Base-by-base conservation (phyloP, 2,797 vertebrate genomes). In the Taenioides sp. region DNA sequence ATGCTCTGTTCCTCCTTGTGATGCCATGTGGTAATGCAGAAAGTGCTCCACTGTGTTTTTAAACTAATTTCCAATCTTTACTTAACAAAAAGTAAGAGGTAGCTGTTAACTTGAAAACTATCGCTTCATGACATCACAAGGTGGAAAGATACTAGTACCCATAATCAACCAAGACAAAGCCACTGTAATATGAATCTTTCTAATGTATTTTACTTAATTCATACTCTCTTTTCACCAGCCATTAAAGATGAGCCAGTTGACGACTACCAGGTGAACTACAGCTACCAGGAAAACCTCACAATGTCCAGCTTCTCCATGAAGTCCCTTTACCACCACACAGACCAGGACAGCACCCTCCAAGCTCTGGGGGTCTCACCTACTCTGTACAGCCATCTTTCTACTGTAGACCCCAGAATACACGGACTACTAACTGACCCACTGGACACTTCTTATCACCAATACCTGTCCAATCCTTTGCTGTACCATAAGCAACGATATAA, bases 161-260 rank as follows among this genome's bases (percentile, higher is more conserved):
- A 27, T 27, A 27, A 1, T 27, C 28, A 31, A 31, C 9, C 37
- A 37, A 37, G 37, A 7, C 7, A 37, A 37, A 37, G 7, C 40
- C 40, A 12, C 40, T 43, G 2, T 43, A 43, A 43, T 43, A 43
- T 43, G 40, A 43, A 43, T 43, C 40, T 43, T 43, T 14, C 40
- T 43, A 43, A 43, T 43, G 40, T 3, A 23, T 22, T 23, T 7
- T 4, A 23, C 10, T 23, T 55, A 3, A 57, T 12, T 57, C 11
- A 23, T 12, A 23, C 54, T 57, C 52, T 90, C 80, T 89, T 89
- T 61, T 92, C 90, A 91, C 89, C 93, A 82, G 95, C 94, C 80
- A 96, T 99, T 86, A 99, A 99, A 95, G 92, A 96, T 49, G 98
- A 99, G 81, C 98, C 96, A 22, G 90, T 91, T 31, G 97, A 98